phyloP scores from a whole-genome alignment of 2,888 invertebrate genomes.

The Heliothis peltigera region DNA sequence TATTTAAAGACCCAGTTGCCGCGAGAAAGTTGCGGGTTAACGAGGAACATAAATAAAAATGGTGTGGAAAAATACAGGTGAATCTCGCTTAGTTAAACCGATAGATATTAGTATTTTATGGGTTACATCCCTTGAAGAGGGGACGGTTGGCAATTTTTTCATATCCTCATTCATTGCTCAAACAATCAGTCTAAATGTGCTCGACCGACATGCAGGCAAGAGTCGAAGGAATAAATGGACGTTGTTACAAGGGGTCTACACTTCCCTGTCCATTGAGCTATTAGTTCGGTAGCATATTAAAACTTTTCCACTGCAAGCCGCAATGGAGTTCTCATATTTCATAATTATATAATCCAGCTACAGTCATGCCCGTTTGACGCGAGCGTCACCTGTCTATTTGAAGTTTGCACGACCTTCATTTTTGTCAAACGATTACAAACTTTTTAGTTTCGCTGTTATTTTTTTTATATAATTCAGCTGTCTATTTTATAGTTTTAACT shows the following conservation, averaged over 20 bases:
- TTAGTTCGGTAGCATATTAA: neutral
- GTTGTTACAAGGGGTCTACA: conserved; percentile 7
- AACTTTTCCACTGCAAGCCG: conserved; percentile 1
- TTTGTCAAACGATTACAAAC: conserved; percentile 34
- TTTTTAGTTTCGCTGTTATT: conserved; percentile 28
- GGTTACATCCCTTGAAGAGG: conserved; percentile 15
- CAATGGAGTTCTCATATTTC: conserved; percentile 10
- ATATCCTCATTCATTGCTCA: conserved; percentile 27
- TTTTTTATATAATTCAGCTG: conserved; percentile 22
- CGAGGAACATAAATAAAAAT: conserved; percentile 3
- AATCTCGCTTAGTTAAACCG: conserved; percentile 1
- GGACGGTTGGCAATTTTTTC: conserved; percentile 37
- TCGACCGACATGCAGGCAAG: conserved; percentile 29
- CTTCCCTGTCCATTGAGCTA: conserved; percentile 12
- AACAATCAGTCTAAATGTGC: conserved; percentile 17
- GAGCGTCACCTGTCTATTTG: conserved; percentile 55
- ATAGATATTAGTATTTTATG: conserved; percentile 9
- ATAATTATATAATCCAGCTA: conserved; percentile 20
- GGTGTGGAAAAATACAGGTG: conserved; percentile 6
- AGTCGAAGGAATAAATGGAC: conserved; percentile 25
- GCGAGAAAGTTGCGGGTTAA: conserved; percentile 28
- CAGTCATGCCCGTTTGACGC: conserved; percentile 28
- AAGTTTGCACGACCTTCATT: conserved; percentile 52
- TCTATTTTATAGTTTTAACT: conserved; percentile 17
- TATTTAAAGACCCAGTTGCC: conserved; percentile 23